Conservation (phyloP, 2,888 invertebrate genomes). For the Neria commutata region DNA sequence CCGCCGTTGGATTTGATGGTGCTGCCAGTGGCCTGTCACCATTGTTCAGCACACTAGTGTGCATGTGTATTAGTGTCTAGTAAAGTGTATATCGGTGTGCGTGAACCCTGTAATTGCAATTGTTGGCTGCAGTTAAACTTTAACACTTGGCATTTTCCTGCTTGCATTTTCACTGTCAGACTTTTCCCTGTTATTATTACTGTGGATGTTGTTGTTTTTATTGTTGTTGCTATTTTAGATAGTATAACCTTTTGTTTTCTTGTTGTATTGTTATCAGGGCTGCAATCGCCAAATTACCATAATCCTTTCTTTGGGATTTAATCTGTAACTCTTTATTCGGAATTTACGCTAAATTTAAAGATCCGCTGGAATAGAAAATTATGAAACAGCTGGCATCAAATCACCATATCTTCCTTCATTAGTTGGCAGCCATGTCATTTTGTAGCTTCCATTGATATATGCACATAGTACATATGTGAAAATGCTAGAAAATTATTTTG, state of each 20-base stretch:
- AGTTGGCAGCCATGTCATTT: no score
- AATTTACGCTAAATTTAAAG: no score
- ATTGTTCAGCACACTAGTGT: background rate
- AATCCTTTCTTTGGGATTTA: no score
- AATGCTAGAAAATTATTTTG: no score
- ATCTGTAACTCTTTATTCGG: no score
- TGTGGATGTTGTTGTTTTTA: background rate
- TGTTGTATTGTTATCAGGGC: slow-evolving; percentile 1
- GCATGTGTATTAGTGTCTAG: background rate
- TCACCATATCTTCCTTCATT: no score
- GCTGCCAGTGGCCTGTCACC: slow-evolving; percentile 7
- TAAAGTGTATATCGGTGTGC: background rate
- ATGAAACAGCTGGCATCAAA: no score
- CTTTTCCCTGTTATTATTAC: background rate
- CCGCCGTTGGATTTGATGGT: slow-evolving; percentile 8
- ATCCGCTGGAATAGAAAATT: no score
- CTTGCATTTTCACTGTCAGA: background rate
- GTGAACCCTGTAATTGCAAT: slow-evolving; percentile 13
- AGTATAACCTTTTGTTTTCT: slow-evolving; percentile 7
- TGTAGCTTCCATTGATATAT: no score
- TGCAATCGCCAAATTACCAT: no score
- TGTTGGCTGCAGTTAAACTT: slow-evolving; percentile 22
- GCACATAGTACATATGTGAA: no score
- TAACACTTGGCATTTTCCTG: slow-evolving; percentile 15
- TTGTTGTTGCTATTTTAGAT: slow-evolving; percentile 2